phyloP scores from a whole-genome alignment of 2,797 vertebrate genomes.

The Pachyuromys duprasi region DNA sequence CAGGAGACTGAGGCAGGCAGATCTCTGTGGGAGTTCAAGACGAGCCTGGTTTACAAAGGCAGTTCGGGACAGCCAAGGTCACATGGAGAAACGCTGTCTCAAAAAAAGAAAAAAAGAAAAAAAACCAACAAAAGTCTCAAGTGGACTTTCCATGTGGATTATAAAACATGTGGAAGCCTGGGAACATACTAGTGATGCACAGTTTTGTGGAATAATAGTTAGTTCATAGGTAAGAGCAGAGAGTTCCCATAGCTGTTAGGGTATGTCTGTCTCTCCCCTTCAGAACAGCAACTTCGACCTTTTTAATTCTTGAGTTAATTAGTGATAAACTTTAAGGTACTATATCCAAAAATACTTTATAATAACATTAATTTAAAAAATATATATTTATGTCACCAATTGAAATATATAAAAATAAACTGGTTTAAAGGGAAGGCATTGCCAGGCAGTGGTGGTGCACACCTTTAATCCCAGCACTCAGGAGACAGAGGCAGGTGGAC shows the following conservation, averaged over 20 bases:
- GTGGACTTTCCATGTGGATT: not conserved
- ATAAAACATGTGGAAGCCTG: not conserved
- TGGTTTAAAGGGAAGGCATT: not conserved
- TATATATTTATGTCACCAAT: not conserved
- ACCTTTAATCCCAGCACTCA: not conserved
- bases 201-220: not conserved
- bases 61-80: too few relatives aligned
- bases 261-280: not conserved
- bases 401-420: not conserved
- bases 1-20: too few relatives aligned
- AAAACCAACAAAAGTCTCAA: too few relatives aligned
- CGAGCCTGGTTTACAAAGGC: too few relatives aligned
- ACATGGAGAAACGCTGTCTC: too few relatives aligned
- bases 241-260: not conserved
- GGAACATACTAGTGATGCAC: not conserved
- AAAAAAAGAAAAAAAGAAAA: too few relatives aligned
- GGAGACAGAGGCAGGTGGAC: not conserved
- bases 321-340: not conserved
- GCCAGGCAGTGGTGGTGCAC: not conserved
- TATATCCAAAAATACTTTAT: not conserved
- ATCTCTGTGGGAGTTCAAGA: too few relatives aligned
- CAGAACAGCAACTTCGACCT: not conserved
- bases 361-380: too few relatives aligned
- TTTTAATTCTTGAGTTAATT: not conserved
- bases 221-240: not conserved